phyloP scores from a whole-genome alignment of 2,888 invertebrate genomes.

The Acanthopleura granulata region DNA sequence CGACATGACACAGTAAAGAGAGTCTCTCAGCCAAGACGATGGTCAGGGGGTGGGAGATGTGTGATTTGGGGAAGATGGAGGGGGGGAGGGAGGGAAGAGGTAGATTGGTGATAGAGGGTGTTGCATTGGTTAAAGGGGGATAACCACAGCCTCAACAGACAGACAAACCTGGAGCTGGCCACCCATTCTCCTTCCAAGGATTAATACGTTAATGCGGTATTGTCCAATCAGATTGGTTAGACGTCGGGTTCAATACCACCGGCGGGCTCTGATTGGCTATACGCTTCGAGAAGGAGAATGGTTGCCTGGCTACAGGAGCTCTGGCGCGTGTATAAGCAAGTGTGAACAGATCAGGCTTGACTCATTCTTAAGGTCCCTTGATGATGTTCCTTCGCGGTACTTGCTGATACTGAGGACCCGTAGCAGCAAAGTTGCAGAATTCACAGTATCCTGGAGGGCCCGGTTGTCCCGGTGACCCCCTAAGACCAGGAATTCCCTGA shows the following conservation, averaged over 20 bases:
- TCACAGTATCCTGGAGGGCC: conserved; percentile 74
- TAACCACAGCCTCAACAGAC: conserved; percentile 19
- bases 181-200: background rate
- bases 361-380: conserved; percentile 55
- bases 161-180: background rate
- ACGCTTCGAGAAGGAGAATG: background rate
- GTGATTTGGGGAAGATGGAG: background rate
- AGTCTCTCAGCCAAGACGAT: background rate
- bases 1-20: background rate
- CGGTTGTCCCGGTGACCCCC: conserved; percentile 75
- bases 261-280: too few species aligned
- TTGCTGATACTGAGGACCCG: conserved; percentile 37
- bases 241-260: background rate
- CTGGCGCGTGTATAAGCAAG: conserved; percentile 11
- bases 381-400: conserved; percentile 41
- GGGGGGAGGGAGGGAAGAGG: background rate
- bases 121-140: too few species aligned
- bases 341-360: conserved; percentile 20
- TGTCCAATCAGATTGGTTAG: background rate
- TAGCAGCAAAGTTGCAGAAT: conserved; percentile 72
- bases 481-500: conserved; percentile 67
- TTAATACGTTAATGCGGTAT: background rate
- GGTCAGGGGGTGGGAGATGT: too few species aligned
- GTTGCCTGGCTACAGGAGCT: conserved; percentile 2
- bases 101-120: background rate